phyloP scores from a whole-genome alignment of 2,797 vertebrate genomes.

The Acridotheres tristis region DNA sequence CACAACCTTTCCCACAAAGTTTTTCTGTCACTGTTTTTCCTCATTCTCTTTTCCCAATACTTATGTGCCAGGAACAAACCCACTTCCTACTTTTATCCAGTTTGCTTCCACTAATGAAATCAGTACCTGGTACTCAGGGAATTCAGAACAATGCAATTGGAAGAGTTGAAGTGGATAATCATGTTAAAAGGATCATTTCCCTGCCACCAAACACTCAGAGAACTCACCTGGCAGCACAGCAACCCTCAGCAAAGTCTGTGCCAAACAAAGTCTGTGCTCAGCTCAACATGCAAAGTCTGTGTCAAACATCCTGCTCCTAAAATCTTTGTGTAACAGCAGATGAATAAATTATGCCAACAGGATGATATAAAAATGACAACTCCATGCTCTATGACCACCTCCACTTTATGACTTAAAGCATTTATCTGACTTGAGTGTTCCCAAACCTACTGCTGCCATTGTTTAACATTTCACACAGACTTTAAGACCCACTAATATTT shows the following conservation, averaged over 20 bases:
- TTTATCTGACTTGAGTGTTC: not conserved
- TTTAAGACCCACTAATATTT: not conserved
- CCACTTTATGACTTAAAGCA: not conserved
- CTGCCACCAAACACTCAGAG: not conserved
- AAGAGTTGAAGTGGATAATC: not conserved
- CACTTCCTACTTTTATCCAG: not conserved
- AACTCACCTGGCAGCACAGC: not conserved
- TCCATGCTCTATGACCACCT: not conserved
- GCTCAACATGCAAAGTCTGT: not conserved
- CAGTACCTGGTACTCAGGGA: not conserved
- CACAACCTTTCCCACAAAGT: not conserved
- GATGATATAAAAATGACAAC: not conserved
- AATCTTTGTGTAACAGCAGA: not conserved
- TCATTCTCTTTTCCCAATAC: not conserved
- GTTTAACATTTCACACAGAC: not conserved
- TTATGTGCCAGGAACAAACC: not conserved
- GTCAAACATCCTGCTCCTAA: not conserved
- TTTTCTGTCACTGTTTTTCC: not conserved
- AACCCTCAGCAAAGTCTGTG: not conserved
- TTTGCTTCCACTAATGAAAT: not conserved
- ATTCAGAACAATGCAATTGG: not conserved
- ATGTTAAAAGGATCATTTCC: not conserved
- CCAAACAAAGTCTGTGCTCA: not conserved
- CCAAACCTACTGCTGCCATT: not conserved
- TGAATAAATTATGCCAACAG: not conserved